Conservation (phyloP, 2,113 vertebrate genomes). For the Carassius gibelio region DNA sequence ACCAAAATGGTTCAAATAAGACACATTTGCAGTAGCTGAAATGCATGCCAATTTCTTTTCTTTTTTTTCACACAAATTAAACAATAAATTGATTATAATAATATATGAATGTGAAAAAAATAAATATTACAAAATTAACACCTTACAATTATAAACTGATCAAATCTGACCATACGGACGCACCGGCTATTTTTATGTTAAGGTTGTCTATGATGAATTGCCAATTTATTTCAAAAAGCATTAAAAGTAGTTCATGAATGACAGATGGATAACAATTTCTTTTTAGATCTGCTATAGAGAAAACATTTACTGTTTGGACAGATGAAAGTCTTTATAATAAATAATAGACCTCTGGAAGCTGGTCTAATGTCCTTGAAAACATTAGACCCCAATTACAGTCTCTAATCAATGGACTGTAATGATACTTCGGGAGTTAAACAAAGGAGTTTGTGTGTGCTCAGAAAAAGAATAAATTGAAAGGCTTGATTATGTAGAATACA, state of each 20-base stretch:
- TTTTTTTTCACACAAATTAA: not conserved
- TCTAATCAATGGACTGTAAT: not conserved
- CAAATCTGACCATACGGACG: not conserved
- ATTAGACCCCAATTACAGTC: not conserved
- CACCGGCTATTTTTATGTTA: not conserved
- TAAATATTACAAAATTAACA: not conserved
- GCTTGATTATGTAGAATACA: not conserved
- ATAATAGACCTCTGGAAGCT: not conserved
- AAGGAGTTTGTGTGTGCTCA: not conserved
- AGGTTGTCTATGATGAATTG: not conserved
- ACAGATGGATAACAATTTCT: not conserved
- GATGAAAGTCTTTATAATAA: not conserved
- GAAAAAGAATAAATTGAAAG: not conserved
- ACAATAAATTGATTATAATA: not conserved
- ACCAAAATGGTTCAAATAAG: not conserved
- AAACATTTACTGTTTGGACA: not conserved
- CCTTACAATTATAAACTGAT: not conserved
- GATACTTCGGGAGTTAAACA: not conserved
- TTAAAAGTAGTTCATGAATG: not conserved
- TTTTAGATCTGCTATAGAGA: not conserved
- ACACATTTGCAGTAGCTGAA: not conserved
- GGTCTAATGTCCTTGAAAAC: not conserved
- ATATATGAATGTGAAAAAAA: too few relatives aligned
- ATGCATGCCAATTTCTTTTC: not conserved
- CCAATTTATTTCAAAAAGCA: not conserved